phyloP scores from a whole-genome alignment of 1,140 invertebrate genomes.

The Psix sp. region DNA sequence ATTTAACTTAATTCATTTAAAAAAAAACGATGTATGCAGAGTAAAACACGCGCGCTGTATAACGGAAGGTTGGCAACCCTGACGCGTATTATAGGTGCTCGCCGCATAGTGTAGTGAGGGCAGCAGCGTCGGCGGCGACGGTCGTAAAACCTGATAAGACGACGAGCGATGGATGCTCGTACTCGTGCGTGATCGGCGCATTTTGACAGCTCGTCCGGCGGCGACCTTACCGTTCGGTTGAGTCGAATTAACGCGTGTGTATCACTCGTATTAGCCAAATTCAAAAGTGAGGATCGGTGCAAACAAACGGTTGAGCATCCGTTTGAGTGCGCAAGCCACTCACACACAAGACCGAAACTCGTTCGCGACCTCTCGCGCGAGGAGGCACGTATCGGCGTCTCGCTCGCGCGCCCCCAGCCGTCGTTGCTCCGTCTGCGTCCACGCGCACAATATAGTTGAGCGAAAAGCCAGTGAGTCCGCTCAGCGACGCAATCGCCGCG shows the following conservation, averaged over 20 bases:
- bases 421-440: background rate
- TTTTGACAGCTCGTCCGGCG: constrained; percentile 59
- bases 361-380: background rate
- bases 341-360: constrained; percentile 1
- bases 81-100: too few relatives aligned
- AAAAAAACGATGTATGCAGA: too few relatives aligned
- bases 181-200: constrained; percentile 55
- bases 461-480: constrained; percentile 11
- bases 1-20: too few relatives aligned
- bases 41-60: too few relatives aligned
- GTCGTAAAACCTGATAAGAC: constrained; percentile 67
- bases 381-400: background rate
- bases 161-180: constrained; percentile 63
- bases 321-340: background rate
- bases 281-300: constrained; percentile 3
- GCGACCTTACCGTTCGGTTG: background rate
- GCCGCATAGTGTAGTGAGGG: too few relatives aligned
- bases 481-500: constrained; percentile 56
- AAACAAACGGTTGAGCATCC: background rate
- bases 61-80: too few relatives aligned
- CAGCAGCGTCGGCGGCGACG: background rate
- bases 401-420: background rate
- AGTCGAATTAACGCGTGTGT: background rate
- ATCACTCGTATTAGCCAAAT: too few relatives aligned
- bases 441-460: constrained; percentile 18